Conservation (phyloP, 2,888 invertebrate genomes). For the Chrysolina haemoptera region DNA sequence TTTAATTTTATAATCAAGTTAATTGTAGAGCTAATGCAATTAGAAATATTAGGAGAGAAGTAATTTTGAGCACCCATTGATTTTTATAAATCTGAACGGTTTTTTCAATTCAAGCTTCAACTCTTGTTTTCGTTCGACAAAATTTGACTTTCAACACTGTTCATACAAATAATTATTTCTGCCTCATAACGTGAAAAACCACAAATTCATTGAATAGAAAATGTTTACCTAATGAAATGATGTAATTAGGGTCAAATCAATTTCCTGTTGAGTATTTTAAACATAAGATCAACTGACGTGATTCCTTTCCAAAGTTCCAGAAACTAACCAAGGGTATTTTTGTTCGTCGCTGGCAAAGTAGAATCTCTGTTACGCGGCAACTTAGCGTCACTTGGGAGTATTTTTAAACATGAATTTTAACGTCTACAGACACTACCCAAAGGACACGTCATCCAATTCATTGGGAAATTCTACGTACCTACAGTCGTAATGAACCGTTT, state of each 20-base stretch:
- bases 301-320: neutral
- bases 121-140: too few species aligned
- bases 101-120: too few species aligned
- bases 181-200: too few species aligned
- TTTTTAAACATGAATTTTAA: constrained; percentile 3
- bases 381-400: constrained; percentile 5
- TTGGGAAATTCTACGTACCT: neutral
- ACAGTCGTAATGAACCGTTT: neutral
- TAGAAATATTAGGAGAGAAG: too few species aligned
- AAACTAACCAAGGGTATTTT: constrained; percentile 14
- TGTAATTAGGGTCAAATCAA: neutral
- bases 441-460: constrained; percentile 6
- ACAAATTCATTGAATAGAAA: neutral
- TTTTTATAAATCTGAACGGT: too few species aligned
- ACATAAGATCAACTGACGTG: neutral
- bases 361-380: constrained; percentile 5
- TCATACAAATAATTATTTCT: too few species aligned
- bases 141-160: too few species aligned
- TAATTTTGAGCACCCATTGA: too few species aligned
- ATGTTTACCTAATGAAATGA: neutral
- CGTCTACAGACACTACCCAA: neutral
- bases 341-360: constrained; percentile 14
- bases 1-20: too few species aligned
- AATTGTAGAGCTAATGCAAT: too few species aligned
- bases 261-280: neutral